phyloP scores from a whole-genome alignment of 2,888 invertebrate genomes.

The Drosophila multiciliata region DNA sequence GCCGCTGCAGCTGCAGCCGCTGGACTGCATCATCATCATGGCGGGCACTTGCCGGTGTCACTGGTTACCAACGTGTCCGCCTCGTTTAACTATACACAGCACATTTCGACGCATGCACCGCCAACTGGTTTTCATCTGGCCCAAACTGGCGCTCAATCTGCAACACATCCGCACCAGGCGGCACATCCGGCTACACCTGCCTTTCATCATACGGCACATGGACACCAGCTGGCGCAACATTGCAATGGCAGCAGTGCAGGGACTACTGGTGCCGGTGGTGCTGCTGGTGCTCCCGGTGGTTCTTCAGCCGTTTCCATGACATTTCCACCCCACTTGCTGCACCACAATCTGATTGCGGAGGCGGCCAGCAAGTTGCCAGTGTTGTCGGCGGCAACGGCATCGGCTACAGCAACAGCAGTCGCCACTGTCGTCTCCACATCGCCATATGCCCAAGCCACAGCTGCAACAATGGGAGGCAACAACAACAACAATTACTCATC shows the following conservation, averaged over 20 bases:
- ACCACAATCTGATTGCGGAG: constrained; percentile 84
- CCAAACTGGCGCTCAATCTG: constrained; percentile 11
- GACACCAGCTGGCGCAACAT: constrained; percentile 62
- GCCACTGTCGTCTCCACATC: constrained; percentile 65
- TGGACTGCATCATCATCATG: constrained; percentile 81
- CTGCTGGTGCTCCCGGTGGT: constrained; percentile 18
- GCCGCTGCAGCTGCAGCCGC: constrained; percentile 73
- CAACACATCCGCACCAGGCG: constrained; percentile 64
- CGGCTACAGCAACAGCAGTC: constrained; percentile 59
- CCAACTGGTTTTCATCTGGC: constrained; percentile 72
- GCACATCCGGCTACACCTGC: constrained; percentile 57
- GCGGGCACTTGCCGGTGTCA: constrained; percentile 83
- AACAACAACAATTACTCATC: constrained; percentile 78
- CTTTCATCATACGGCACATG: constrained; percentile 76
- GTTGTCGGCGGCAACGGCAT: constrained; percentile 66
- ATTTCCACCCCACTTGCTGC: constrained; percentile 82
- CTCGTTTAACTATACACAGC: constrained; percentile 85
- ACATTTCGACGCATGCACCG: constrained; percentile 82
- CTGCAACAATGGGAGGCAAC: constrained; percentile 44
- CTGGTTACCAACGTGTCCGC: constrained; percentile 85
- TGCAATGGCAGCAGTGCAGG: constrained; percentile 15
- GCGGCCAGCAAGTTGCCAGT: constrained; percentile 83
- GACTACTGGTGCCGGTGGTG: constrained; percentile 17
- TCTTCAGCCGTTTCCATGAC: constrained; percentile 67
- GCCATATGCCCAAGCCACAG: constrained; percentile 63